Conservation (phyloP, 2,888 invertebrate species). For the Andrena fulva region DNA sequence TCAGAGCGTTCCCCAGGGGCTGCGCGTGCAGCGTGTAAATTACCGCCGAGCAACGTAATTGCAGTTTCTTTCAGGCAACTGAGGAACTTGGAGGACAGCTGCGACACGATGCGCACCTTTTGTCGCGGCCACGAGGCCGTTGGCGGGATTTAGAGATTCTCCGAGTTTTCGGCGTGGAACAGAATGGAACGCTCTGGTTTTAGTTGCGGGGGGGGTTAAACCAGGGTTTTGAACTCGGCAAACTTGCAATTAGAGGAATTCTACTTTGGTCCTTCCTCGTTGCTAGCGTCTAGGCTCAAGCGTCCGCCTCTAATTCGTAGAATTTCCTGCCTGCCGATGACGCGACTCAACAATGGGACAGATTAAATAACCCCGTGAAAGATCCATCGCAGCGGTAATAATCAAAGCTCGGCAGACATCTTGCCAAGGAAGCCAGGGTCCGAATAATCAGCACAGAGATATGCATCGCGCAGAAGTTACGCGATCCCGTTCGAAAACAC, state of each 20-base stretch:
- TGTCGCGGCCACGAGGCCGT: neutral
- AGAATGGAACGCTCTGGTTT: neutral
- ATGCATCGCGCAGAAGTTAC: slow-evolving; percentile 34
- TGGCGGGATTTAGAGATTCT: neutral
- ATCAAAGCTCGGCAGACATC: neutral
- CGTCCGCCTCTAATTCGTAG: no score
- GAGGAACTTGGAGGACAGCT: neutral
- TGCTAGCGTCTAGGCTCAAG: no score
- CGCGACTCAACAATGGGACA: no score
- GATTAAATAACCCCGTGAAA: no score
- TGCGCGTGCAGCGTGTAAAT: slow-evolving; percentile 36
- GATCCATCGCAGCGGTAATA: no score
- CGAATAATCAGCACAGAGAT: slow-evolving; percentile 19
- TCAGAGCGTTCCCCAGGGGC: slow-evolving; percentile 42
- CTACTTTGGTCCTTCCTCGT: neutral
- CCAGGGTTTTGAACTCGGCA: neutral
- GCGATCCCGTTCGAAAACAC: slow-evolving; percentile 34
- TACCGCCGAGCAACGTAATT: slow-evolving; percentile 35
- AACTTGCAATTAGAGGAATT: neutral
- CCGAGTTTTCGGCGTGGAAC: neutral
- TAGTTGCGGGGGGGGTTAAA: neutral
- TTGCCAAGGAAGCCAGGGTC: neutral
- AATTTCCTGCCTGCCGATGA: no score
- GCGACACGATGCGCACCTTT: neutral
- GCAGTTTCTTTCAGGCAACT: slow-evolving; percentile 29